phyloP scores from a whole-genome alignment of 2,797 vertebrate species.

The Simalia tracyae region DNA sequence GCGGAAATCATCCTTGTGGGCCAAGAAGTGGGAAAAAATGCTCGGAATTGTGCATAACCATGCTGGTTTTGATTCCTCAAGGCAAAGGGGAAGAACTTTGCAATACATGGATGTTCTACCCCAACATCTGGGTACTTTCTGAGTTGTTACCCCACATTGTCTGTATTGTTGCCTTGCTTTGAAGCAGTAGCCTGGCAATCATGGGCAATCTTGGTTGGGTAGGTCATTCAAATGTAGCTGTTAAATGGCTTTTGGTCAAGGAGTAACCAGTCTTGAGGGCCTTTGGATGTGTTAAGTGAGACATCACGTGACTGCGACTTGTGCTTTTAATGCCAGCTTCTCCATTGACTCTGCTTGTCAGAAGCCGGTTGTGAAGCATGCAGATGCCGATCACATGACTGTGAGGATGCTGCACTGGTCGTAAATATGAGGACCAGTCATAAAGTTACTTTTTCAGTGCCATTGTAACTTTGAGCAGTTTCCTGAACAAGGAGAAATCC shows the following conservation, averaged over 20 bases:
- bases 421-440: too few species aligned
- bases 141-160: neutral
- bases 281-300: neutral
- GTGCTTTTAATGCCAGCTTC: too few species aligned
- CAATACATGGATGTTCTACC: accelerated
- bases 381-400: too few species aligned
- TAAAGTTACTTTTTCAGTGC: too few species aligned
- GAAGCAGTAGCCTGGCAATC: neutral
- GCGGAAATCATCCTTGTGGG: neutral
- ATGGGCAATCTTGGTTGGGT: neutral
- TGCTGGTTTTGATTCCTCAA: neutral
- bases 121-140: neutral
- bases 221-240: neutral
- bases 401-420: too few species aligned
- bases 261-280: neutral
- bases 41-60: neutral
- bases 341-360: too few species aligned
- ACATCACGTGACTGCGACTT: too few species aligned
- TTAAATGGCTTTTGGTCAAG: neutral
- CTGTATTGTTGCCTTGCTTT: neutral
- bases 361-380: too few species aligned
- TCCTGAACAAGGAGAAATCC: too few species aligned
- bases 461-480: too few species aligned
- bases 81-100: neutral
- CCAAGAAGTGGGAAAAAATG: neutral